Percentiles rank a stretch among this genome's conserved stretches.
phyloP scores from a whole-genome alignment of 2,113 vertebrate species.

The Cairina moschata region DNA sequence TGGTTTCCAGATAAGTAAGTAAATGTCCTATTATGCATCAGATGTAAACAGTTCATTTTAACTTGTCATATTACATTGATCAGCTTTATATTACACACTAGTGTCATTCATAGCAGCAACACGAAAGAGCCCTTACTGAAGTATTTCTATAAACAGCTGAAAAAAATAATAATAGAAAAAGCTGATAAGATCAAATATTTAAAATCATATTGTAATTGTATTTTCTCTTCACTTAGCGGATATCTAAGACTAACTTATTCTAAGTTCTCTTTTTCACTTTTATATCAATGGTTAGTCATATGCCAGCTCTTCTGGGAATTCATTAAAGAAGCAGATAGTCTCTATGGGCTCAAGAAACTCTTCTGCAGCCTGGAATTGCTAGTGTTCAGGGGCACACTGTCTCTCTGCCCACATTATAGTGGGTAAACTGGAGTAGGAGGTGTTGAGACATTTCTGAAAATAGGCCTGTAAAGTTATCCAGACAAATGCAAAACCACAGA shows the following conservation, averaged over 20 bases:
- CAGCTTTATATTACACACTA: not conserved
- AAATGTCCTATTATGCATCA: not conserved
- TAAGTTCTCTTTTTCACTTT: not conserved
- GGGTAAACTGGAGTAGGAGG: not conserved
- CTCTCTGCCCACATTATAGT: not conserved
- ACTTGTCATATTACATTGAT: not conserved
- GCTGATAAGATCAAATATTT: not conserved
- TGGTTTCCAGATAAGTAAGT: not conserved
- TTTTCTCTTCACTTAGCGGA: not conserved
- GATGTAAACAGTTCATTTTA: not conserved
- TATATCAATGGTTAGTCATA: not conserved
- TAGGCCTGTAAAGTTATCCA: not conserved
- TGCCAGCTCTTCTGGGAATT: not conserved
- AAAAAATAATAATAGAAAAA: not conserved
- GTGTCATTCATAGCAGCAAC: not conserved
- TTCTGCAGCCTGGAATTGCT: not conserved
- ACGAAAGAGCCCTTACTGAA: not conserved
- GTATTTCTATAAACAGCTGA: not conserved
- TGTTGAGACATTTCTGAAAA: not conserved
- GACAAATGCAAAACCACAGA: not conserved
- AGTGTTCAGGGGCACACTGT: not conserved
- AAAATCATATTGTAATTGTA: not conserved
- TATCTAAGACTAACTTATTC: not conserved
- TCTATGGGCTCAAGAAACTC: not conserved
- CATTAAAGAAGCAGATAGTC: not conserved